Evolutionary conservation across 1,140 invertebrate genomes (phyloP).

Genomic region (Zaprionus taronus): DNA sequence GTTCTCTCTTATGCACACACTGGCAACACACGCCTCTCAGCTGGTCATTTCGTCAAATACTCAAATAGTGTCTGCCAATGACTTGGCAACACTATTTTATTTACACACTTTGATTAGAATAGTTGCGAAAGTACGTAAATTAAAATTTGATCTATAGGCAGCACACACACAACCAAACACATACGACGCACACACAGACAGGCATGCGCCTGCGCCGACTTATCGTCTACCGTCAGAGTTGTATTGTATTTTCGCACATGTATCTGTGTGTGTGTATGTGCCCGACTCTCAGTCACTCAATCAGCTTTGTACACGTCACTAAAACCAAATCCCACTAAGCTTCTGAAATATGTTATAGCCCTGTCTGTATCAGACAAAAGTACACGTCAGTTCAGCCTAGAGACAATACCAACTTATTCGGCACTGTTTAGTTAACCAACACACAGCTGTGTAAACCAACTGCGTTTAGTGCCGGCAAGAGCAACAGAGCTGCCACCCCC

Average conservation of each 20-base stretch:
- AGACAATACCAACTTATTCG: constrained; percentile 8
- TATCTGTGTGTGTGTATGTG: constrained; percentile 19
- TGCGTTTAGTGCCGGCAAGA: constrained; percentile 27
- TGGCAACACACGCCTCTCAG: constrained; percentile 19
- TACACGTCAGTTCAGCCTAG: constrained; percentile 41
- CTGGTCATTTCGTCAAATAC: constrained; percentile 11
- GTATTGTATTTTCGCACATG: not conserved
- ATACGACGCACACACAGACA: not conserved
- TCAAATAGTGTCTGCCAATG: not conserved
- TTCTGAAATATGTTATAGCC: constrained; percentile 1
- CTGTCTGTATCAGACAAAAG: constrained; percentile 5
- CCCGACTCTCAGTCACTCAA: constrained; percentile 49
- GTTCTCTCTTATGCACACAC: constrained; percentile 3
- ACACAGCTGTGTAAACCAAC: constrained; percentile 56
- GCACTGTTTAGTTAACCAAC: not conserved
- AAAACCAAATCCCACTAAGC: constrained; percentile 47
- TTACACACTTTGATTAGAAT: constrained; percentile 25
- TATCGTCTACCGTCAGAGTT: constrained; percentile 9
- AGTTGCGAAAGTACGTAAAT: constrained; percentile 30
- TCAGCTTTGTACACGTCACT: constrained; percentile 76
- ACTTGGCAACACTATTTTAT: constrained; percentile 30
- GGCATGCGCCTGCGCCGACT: constrained; percentile 60
- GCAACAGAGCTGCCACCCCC: not conserved
- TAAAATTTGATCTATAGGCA: constrained; percentile 28
- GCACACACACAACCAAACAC: constrained; percentile 5